phyloP scores from a whole-genome alignment of 2,797 vertebrate species.

The Macrochelys suwanniensis region DNA sequence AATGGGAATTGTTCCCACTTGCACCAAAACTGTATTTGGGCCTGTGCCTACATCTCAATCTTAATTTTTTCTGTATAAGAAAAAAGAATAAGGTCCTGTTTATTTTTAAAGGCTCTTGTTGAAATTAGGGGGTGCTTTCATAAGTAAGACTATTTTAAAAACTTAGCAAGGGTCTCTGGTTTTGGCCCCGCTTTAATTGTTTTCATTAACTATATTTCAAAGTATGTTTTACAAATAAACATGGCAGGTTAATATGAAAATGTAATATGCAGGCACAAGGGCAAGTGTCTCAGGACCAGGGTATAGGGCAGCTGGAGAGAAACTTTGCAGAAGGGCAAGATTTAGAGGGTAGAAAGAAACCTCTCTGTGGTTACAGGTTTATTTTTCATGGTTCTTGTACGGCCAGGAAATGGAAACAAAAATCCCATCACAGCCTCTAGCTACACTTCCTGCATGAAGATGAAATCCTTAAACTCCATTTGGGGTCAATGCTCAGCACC shows the following conservation, averaged over 20 bases:
- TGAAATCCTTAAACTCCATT: not conserved
- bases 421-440: not conserved
- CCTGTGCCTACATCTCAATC: not conserved
- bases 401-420: not conserved
- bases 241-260: not conserved
- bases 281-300: not conserved
- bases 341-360: not conserved
- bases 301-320: not conserved
- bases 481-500: not conserved
- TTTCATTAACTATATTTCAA: not conserved
- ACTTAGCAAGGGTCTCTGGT: not conserved
- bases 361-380: not conserved
- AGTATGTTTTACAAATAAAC: not conserved
- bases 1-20: slow-evolving; percentile 5
- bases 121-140: slow-evolving; percentile 49
- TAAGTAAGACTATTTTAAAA: slow-evolving; percentile 44
- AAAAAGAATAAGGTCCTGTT: not conserved
- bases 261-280: not conserved
- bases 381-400: not conserved
- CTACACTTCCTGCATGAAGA: not conserved
- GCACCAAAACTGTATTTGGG: not conserved
- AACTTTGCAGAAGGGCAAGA: not conserved
- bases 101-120: slow-evolving; percentile 47
- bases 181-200: not conserved
- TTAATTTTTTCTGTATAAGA: not conserved